Conservation (phyloP, 35 echinoderm and acorn worm genomes). For the Strongylocentrotus purpuratus region DNA sequence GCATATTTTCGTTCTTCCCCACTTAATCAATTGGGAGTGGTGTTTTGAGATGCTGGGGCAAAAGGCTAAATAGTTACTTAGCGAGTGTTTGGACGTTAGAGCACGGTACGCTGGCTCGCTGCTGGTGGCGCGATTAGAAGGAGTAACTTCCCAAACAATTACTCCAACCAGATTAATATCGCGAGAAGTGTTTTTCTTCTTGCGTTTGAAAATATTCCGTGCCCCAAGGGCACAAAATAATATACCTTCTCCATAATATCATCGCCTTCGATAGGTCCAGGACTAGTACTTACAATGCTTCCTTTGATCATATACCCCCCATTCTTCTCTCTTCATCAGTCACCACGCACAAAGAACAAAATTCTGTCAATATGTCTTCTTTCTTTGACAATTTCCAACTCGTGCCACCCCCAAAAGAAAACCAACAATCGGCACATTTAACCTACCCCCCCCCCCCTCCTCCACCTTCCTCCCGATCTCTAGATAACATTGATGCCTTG, state of each 20-base stretch:
- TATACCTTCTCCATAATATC: neutral
- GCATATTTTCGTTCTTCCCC: neutral
- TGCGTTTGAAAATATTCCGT: neutral
- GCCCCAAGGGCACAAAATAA: neutral
- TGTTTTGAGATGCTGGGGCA: neutral
- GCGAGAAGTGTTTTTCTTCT: neutral
- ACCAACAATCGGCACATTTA: neutral
- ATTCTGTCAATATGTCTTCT: neutral
- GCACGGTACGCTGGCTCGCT: neutral
- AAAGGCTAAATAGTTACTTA: conserved; percentile 18
- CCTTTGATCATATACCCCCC: neutral
- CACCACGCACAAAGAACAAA: neutral
- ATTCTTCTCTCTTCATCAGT: neutral
- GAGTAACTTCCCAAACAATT: conserved; percentile 17
- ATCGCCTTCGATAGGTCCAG: neutral
- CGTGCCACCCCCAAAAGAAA: neutral
- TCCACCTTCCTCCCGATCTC: neutral
- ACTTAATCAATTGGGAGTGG: neutral
- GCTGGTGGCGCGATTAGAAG: neutral
- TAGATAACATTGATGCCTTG: neutral
- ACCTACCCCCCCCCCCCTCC: neutral
- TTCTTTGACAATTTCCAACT: neutral
- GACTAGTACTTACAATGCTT: neutral
- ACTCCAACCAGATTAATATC: conserved; percentile 1
- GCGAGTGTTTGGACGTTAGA: neutral